phyloP scores from a whole-genome alignment of 2,797 vertebrate species.

The Phylloscopus collybita region DNA sequence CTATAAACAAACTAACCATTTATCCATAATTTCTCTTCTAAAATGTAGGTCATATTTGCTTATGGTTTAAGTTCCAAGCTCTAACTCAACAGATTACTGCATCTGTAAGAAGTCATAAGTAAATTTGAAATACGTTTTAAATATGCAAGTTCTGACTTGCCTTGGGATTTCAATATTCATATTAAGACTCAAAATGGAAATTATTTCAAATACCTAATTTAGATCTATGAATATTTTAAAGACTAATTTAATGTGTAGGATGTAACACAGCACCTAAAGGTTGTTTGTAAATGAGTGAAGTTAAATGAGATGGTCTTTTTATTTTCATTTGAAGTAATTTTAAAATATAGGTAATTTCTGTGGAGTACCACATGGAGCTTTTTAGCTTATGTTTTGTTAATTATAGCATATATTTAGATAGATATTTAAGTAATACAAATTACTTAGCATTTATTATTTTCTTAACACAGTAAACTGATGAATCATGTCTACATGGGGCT shows the following conservation, averaged over 20 bases:
- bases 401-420: background rate
- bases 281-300: conserved; percentile 25
- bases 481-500: background rate
- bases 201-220: conserved; percentile 54
- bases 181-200: conserved; percentile 31
- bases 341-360: background rate
- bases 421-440: background rate
- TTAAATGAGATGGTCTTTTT: background rate
- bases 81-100: background rate
- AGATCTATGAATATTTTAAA: conserved; percentile 62
- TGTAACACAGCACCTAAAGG: background rate
- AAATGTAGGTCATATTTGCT: background rate
- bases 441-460: background rate
- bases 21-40: background rate
- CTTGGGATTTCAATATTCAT: conserved; percentile 32
- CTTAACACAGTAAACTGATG: background rate
- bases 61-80: background rate
- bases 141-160: background rate
- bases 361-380: background rate
- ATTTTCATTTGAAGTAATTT: background rate
- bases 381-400: background rate
- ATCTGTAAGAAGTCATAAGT: background rate
- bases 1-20: background rate
- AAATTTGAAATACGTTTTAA: conserved; percentile 2
- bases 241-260: conserved; percentile 16